Evolutionary conservation across 2,888 invertebrate species (phyloP), one percentile per base, ranked within the genome.

Genomic region (Philaethria dido): DNA sequence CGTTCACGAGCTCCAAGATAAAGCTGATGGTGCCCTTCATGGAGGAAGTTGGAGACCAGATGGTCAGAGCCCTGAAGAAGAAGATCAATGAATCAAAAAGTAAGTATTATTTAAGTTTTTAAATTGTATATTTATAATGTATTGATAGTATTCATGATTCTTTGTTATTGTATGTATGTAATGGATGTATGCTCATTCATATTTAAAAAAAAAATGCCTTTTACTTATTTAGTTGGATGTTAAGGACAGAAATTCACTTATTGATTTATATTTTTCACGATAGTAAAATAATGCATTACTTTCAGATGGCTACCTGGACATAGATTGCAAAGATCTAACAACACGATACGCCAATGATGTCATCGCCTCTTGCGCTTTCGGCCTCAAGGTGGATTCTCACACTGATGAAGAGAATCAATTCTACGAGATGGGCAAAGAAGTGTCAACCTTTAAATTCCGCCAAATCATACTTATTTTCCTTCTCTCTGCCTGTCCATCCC

Each of bases 301-400:
- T 57, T 4, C 73, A 74, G 78, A 66, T 50, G 69, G 71, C 3
- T 72, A 69, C 16, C 62, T 79, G 2, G 80, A 82, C 29, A 48
- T 89, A 0, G 92, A 93, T 61, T 77, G 86, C 63, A 92, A 88
- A 72, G 92, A 92, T 65, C 66, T 84, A 14, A 85, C 86, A 33
- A 82, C 86, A 2, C 80, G 92, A 18, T 90, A 82, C 68, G 78
- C 92, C 0, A 93, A 88, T 70, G 93, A 93, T 70, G 90, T 93
- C 0, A 93, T 93, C 33, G 93, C 93, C 0, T 86, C 89, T 0
- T 83, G 87, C 16, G 92, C 89, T 2, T 93, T 93, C 72, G 93
- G 93, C 0, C 74, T 93, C 1, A 85, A 92, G 73, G 89, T 93
- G 25, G 88, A 94, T 75, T 94, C 94, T 0, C 84, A 93, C 50